Percentiles rank a stretch among this genome's conserved stretches.
phyloP scores from a whole-genome alignment of 2,797 vertebrate genomes.

The Enteromius thamalakanensis region DNA sequence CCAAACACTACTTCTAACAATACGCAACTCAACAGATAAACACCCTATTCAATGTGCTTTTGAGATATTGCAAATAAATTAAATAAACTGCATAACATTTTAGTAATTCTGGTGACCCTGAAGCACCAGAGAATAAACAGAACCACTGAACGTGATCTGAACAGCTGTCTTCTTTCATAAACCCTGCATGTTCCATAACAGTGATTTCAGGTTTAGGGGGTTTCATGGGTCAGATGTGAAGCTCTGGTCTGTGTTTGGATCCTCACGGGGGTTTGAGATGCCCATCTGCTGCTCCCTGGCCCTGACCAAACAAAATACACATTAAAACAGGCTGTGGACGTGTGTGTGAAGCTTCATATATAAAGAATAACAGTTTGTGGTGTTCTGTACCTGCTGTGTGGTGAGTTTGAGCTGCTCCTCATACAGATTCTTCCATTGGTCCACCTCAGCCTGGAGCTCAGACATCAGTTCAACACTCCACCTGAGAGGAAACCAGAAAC shows the following conservation, averaged over 20 bases:
- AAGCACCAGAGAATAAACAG: neutral
- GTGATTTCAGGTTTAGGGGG: neutral
- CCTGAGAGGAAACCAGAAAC: slow-evolving; percentile 15
- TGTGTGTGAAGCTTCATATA: slow-evolving; percentile 37
- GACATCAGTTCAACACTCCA: slow-evolving; percentile 62
- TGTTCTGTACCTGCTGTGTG: slow-evolving; percentile 44
- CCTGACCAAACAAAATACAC: neutral
- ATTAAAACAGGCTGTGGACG: neutral
- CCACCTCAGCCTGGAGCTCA: slow-evolving; percentile 63
- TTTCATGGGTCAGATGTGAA: slow-evolving; percentile 9
- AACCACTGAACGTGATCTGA: neutral
- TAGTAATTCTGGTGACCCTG: neutral
- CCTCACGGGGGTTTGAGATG: slow-evolving; percentile 74
- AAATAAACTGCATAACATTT: neutral
- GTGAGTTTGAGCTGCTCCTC: slow-evolving; percentile 68
- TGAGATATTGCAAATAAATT: neutral
- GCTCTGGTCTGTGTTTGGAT: slow-evolving; percentile 49
- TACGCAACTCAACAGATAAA: neutral
- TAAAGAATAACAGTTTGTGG: neutral
- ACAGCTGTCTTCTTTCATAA: neutral
- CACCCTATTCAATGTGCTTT: neutral
- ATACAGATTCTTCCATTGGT: slow-evolving; percentile 65
- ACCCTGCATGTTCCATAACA: neutral
- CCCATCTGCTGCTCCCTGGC: slow-evolving; percentile 51
- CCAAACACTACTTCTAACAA: neutral